These are phyloP conservation scores for Rhinichthys osculus DNA, from an alignment of 2,797 vertebrate species.

Conservation along the genomic window DNA sequence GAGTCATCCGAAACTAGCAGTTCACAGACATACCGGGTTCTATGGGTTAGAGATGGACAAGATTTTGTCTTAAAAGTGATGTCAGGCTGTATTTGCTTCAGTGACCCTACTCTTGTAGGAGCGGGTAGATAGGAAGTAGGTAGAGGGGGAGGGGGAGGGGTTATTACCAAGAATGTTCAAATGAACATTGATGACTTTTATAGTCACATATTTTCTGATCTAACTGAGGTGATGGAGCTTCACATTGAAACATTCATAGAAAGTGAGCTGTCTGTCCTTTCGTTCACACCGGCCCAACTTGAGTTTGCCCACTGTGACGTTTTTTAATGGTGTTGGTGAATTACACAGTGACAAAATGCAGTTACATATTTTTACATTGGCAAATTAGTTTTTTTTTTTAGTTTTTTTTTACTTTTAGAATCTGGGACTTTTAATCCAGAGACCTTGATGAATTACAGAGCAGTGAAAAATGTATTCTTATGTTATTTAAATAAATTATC, in stretches of 20 bases:
- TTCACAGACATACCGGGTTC: slow-evolving; percentile 58
- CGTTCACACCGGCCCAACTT: neutral
- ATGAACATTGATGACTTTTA: neutral
- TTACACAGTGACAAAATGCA: neutral
- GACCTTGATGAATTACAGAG: neutral
- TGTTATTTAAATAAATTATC: neutral
- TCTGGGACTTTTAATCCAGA: neutral
- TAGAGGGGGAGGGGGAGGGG: neutral
- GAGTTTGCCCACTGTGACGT: neutral
- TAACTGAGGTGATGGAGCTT: neutral
- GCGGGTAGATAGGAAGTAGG: neutral
- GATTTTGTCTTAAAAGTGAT: slow-evolving; percentile 17
- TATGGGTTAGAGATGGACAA: slow-evolving; percentile 8
- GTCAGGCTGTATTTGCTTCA: neutral
- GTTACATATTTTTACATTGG: too few species aligned
- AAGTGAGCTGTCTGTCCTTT: neutral
- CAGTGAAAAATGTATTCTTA: too few species aligned
- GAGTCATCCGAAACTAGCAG: slow-evolving; percentile 75
- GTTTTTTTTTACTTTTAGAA: neutral
- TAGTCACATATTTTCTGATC: neutral
- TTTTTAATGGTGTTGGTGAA: neutral
- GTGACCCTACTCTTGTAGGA: neutral
- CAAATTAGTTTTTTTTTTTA: too few species aligned
- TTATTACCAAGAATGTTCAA: neutral
- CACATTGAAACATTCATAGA: neutral